Percentiles rank a stretch among this genome's conserved stretches.
Evolutionary conservation across 2,113 vertebrate genomes (phyloP).

Genomic region (Galbula dea): DNA sequence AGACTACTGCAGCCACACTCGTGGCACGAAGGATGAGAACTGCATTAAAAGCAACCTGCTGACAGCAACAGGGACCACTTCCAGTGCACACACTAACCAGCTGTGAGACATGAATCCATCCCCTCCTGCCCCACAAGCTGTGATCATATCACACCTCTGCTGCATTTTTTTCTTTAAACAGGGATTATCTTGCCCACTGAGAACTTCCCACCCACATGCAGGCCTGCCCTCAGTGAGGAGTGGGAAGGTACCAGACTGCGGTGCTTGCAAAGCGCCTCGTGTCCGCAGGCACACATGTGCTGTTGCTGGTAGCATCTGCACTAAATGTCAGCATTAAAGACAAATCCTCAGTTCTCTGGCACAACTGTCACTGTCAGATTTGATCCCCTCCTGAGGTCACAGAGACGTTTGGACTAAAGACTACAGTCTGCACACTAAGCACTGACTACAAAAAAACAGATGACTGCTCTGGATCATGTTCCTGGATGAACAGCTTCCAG

Average conservation of each 20-base stretch:
- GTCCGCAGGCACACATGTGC: background rate
- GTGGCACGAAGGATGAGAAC: rapidly evolving
- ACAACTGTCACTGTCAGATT: background rate
- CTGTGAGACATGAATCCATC: rapidly evolving
- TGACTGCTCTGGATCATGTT: background rate
- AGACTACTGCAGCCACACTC: too few species aligned
- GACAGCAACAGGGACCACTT: background rate
- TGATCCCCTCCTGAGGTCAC: background rate
- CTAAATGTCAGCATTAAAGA: background rate
- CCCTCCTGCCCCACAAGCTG: background rate
- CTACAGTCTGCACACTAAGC: background rate
- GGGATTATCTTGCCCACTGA: rapidly evolving
- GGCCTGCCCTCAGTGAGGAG: background rate
- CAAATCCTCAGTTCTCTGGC: background rate
- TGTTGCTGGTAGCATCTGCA: background rate
- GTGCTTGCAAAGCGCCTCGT: rapidly evolving
- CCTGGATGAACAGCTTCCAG: background rate
- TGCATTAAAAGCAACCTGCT: background rate
- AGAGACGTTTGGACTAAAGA: background rate
- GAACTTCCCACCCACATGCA: rapidly evolving
- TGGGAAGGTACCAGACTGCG: background rate
- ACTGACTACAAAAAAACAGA: rapidly evolving
- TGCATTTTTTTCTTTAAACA: background rate
- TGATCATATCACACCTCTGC: background rate
- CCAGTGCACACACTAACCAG: background rate